Conservation (phyloP, 35 echinoderm and acorn worm species). For the Apostichopus californicus region DNA sequence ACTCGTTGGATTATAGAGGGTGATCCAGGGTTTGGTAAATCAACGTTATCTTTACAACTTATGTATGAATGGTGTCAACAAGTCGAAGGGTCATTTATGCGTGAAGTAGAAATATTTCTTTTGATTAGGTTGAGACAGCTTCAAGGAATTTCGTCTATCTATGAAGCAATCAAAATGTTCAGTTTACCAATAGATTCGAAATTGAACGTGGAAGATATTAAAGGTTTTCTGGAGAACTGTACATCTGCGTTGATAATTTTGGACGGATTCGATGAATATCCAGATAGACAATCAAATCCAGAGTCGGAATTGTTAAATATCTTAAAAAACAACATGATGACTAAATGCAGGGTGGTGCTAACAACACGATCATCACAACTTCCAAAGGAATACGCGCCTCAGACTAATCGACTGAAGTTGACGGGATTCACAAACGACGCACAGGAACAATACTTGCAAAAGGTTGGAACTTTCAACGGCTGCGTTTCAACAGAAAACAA, state of each 20-base stretch:
- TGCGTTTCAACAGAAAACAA: neutral
- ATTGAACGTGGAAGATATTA: neutral
- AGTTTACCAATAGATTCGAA: neutral
- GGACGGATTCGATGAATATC: no score
- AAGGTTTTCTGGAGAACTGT: neutral
- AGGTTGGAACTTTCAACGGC: neutral
- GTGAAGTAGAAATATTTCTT: neutral
- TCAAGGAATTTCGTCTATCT: neutral
- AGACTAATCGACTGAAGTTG: neutral
- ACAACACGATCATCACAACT: conserved; percentile 7
- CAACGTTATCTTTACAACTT: neutral
- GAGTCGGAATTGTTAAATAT: neutral
- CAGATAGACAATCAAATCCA: neutral
- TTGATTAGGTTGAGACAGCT: neutral
- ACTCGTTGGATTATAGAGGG: neutral
- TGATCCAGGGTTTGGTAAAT: neutral
- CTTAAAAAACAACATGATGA: neutral
- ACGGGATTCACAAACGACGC: neutral
- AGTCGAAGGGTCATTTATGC: neutral
- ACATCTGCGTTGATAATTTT: neutral
- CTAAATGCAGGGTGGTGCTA: neutral
- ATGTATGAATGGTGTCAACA: neutral
- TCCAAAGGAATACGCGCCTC: neutral
- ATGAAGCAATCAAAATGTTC: conserved; percentile 8
- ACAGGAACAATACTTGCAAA: neutral